A percentile compares a stretch with the other conserved stretches of the same genome.
These are phyloP conservation scores for Furnarius figulus DNA, from an alignment of 2,113 vertebrate genomes.

Conservation along the genomic window DNA sequence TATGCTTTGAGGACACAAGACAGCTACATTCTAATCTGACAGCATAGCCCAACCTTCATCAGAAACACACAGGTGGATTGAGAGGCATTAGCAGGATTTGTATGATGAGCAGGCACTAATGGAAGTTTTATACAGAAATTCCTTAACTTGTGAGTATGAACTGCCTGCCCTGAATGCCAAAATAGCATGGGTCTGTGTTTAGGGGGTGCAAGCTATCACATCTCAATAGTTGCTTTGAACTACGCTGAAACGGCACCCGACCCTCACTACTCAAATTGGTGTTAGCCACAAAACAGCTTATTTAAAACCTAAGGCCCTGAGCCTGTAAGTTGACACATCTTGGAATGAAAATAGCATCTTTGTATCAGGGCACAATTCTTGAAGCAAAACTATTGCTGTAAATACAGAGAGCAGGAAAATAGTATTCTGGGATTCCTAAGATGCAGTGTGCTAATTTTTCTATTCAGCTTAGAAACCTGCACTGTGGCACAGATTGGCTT, in stretches of 20 bases:
- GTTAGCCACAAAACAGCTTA: background rate
- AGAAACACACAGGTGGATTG: background rate
- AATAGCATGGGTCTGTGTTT: background rate
- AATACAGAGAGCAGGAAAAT: background rate
- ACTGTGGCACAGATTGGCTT: background rate
- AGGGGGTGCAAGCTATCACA: background rate
- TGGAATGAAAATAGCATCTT: background rate
- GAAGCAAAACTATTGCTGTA: background rate
- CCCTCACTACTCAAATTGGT: background rate
- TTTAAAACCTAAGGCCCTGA: background rate
- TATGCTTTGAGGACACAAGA: background rate
- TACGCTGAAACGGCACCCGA: background rate
- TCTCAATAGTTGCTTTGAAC: background rate
- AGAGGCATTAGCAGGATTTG: conserved; percentile 19
- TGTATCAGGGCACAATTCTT: background rate
- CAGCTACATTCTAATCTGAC: background rate
- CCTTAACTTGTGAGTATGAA: background rate
- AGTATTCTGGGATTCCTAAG: background rate
- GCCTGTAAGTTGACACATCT: background rate
- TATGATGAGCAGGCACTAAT: background rate
- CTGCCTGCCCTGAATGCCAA: background rate
- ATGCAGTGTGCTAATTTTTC: accelerated
- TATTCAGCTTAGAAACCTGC: background rate
- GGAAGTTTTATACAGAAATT: conserved; percentile 6
- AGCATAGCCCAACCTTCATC: background rate